Evolutionary conservation across 1,140 invertebrate species (phyloP).

Genomic region (Asobara japonica): DNA sequence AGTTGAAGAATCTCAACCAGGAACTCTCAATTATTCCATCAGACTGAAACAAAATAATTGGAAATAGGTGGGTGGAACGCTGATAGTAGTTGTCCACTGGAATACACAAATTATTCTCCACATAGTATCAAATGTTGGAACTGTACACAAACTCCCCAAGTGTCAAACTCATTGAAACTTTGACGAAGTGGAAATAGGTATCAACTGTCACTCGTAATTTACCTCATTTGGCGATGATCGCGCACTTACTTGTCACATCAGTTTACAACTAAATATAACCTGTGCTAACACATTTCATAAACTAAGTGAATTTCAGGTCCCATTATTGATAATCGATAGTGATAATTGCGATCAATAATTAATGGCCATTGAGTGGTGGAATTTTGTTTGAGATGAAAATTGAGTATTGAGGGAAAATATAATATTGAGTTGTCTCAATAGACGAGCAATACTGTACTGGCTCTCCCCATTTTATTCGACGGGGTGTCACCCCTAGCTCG

Average conservation of each 20-base stretch:
- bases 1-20: not conserved
- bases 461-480: conserved; percentile 41
- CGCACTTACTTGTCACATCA: conserved; percentile 3
- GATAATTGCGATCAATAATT: not conserved
- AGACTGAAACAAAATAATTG: not conserved
- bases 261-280: conserved; percentile 1
- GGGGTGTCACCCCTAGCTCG: conserved; percentile 47
- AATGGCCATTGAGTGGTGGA: not conserved
- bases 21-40: not conserved
- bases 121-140: not conserved
- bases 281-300: not conserved
- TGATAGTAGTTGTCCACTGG: not conserved
- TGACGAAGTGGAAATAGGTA: not conserved
- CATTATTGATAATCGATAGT: not conserved
- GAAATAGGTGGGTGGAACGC: not conserved
- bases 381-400: not conserved
- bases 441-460: conserved; percentile 54
- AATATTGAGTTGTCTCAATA: conserved; percentile 45
- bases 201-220: not conserved
- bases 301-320: not conserved
- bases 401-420: not conserved
- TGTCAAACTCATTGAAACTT: not conserved
- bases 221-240: not conserved
- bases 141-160: not conserved
- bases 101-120: not conserved